A percentile compares a stretch with the other conserved stretches of the same genome.
Conservation (phyloP, 2,113 vertebrate species). For the Charina bottae region DNA sequence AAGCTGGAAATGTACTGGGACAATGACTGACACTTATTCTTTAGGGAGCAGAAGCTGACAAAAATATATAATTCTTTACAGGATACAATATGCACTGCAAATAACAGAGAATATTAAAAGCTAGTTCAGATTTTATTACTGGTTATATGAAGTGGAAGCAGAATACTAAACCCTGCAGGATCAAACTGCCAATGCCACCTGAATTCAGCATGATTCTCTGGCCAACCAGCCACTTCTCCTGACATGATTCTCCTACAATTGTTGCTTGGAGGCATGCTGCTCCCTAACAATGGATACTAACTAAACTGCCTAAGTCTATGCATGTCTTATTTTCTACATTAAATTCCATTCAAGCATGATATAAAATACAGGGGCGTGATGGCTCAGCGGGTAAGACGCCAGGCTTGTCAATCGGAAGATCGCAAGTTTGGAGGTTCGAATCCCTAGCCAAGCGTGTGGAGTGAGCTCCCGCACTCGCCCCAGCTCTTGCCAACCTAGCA, state of each 20-base stretch:
- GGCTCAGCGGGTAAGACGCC: too few species aligned
- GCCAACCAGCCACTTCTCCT: background rate
- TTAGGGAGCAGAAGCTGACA: background rate
- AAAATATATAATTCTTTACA: background rate
- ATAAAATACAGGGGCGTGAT: background rate
- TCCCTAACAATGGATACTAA: background rate
- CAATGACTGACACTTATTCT: background rate
- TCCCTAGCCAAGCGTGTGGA: too few species aligned
- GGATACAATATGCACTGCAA: background rate
- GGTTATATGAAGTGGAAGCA: background rate
- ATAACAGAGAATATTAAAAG: background rate
- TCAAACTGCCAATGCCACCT: background rate
- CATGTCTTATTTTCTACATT: background rate
- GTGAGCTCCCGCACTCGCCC: too few species aligned
- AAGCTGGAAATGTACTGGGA: background rate
- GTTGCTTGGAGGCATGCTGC: background rate
- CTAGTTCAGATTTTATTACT: background rate
- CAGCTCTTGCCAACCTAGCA: too few species aligned
- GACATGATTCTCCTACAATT: background rate
- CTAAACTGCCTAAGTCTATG: background rate
- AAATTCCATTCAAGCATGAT: background rate
- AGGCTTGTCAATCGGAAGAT: too few species aligned
- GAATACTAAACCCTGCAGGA: background rate
- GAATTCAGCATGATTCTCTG: background rate
- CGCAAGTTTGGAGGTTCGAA: too few species aligned